A percentile compares a stretch with the other conserved stretches of the same genome.
These are phyloP conservation scores for Xestia c-nigrum DNA, from an alignment of 2,888 invertebrate species.

Conservation along the genomic window DNA sequence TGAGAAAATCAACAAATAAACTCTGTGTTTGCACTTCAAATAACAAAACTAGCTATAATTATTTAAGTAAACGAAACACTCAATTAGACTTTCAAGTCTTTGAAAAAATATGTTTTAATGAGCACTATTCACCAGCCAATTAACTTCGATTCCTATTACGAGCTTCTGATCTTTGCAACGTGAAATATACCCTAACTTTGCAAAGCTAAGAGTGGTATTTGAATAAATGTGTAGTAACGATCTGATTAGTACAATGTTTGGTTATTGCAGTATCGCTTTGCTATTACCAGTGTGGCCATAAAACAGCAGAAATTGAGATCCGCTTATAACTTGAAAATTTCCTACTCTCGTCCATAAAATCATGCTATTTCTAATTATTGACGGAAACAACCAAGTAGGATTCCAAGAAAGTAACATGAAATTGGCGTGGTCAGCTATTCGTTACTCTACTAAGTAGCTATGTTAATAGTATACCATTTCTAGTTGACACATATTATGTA, in stretches of 20 bases:
- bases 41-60: conserved; percentile 59
- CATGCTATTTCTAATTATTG: conserved; percentile 22
- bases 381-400: conserved; percentile 16
- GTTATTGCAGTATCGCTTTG: conserved; percentile 47
- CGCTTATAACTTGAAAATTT: conserved; percentile 37
- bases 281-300: conserved; percentile 39
- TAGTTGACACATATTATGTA: background rate
- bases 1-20: conserved; percentile 68
- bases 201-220: conserved; percentile 10
- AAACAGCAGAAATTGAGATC: conserved; percentile 34
- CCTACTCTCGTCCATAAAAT: conserved; percentile 45
- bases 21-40: conserved; percentile 62
- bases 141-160: conserved; percentile 53
- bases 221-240: conserved; percentile 20
- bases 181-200: conserved; percentile 30
- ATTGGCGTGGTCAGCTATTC: background rate
- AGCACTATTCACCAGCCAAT: conserved; percentile 67
- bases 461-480: background rate
- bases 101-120: conserved; percentile 68
- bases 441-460: background rate
- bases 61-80: conserved; percentile 63
- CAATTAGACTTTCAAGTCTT: conserved; percentile 63
- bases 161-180: conserved; percentile 17
- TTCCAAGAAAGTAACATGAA: conserved; percentile 30
- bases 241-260: conserved; percentile 60